phyloP scores from a whole-genome alignment of 2,113 vertebrate species.

The Cercocebus atys region DNA sequence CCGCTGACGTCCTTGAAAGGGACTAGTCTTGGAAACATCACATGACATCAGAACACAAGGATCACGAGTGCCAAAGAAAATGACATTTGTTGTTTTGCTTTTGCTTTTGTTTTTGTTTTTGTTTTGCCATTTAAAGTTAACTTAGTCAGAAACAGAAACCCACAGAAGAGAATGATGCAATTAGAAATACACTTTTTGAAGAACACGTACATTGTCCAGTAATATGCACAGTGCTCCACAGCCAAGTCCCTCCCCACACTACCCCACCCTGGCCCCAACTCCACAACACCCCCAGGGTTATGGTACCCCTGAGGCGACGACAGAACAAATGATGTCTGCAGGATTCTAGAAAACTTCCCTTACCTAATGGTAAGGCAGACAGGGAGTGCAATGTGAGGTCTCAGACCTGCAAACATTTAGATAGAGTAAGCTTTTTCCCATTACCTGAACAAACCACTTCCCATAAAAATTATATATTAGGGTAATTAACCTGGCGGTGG shows the following conservation, averaged over 20 bases:
- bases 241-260: not conserved
- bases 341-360: not conserved
- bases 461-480: not conserved
- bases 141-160: not conserved
- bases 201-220: not conserved
- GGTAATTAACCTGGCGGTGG: not conserved
- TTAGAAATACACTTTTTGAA: not conserved
- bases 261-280: not conserved
- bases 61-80: not conserved
- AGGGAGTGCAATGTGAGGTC: not conserved
- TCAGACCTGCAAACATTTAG: not conserved
- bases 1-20: not conserved
- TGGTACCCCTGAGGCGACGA: not conserved
- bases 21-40: not conserved
- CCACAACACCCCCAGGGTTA: not conserved
- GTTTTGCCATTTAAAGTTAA: not conserved
- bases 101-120: not conserved
- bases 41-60: not conserved
- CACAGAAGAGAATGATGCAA: not conserved
- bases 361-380: not conserved
- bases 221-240: not conserved
- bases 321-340: not conserved
- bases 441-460: not conserved
- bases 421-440: not conserved
- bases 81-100: not conserved